These are phyloP conservation scores for Parasteatoda tepidariorum DNA, from an alignment of 1,140 invertebrate genomes.

Conservation along the genomic window DNA sequence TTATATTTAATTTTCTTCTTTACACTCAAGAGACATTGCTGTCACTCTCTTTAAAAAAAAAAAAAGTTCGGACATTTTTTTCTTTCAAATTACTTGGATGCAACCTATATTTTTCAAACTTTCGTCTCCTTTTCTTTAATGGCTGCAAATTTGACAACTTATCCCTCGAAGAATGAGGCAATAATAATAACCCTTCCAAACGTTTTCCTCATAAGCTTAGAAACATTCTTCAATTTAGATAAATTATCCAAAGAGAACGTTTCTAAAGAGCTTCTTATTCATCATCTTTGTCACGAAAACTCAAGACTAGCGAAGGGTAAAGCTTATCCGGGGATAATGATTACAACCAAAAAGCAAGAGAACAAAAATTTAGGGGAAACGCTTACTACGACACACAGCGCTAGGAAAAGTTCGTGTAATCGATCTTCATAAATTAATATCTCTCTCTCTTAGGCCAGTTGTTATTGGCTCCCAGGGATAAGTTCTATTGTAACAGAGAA, in stretches of 20 bases:
- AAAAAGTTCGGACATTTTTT: no score
- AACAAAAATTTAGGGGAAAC: not conserved
- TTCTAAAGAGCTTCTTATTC: not conserved
- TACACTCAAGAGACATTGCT: no score
- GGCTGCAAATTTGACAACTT: no score
- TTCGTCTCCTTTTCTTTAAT: no score
- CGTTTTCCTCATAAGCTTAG: not conserved
- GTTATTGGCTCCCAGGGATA: slow-evolving; percentile 41
- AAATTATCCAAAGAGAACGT: slow-evolving; percentile 4
- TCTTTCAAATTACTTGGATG: no score
- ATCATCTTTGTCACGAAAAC: slow-evolving; percentile 1
- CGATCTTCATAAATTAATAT: slow-evolving; percentile 56
- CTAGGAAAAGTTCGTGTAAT: slow-evolving; percentile 5
- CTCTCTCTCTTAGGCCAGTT: slow-evolving; percentile 4
- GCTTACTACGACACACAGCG: not conserved
- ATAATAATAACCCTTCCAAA: slow-evolving; percentile 7
- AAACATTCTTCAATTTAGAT: slow-evolving; percentile 49
- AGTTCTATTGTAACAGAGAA: slow-evolving; percentile 25
- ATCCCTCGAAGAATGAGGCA: no score
- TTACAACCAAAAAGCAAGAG: no score
- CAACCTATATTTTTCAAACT: no score
- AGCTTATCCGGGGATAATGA: no score
- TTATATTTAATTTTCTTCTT: no score
- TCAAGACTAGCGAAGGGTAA: not conserved
- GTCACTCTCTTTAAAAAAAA: no score